Percentiles rank a stretch among this genome's conserved stretches.
phyloP scores from a whole-genome alignment of 2,797 vertebrate species.

The Danionella dracula region DNA sequence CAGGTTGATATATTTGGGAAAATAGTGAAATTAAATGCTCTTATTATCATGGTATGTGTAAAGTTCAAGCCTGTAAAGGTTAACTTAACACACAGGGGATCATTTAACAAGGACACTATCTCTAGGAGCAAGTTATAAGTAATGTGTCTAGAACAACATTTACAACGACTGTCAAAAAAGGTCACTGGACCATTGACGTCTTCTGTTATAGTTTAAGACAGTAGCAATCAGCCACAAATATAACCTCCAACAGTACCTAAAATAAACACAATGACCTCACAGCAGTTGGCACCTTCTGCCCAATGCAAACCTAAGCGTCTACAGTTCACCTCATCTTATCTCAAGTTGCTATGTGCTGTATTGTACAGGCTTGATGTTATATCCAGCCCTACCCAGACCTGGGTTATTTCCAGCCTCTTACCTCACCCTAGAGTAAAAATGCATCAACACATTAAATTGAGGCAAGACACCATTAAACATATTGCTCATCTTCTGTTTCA shows the following conservation, averaged over 20 bases:
- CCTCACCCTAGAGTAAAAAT: slow-evolving; percentile 55
- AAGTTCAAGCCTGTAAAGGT: not conserved
- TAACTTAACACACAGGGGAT: not conserved
- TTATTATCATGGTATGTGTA: not conserved
- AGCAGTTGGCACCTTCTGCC: not conserved
- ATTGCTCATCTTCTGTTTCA: slow-evolving; percentile 35
- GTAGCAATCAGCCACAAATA: not conserved
- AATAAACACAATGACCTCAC: not conserved
- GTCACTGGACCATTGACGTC: no score
- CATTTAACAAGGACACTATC: not conserved
- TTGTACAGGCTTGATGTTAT: slow-evolving; percentile 4
- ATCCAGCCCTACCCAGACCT: slow-evolving; percentile 37
- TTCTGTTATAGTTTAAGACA: not conserved
- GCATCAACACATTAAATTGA: slow-evolving; percentile 44
- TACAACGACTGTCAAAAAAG: no score
- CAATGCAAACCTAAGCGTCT: not conserved
- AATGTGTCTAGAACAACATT: no score
- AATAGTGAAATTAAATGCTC: not conserved
- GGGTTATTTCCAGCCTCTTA: slow-evolving; percentile 55
- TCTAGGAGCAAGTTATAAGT: no score
- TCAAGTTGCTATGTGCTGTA: not conserved
- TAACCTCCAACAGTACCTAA: not conserved
- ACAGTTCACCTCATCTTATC: not conserved
- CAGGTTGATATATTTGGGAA: not conserved
- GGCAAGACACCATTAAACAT: slow-evolving; percentile 50